These are phyloP conservation scores for Poeciliopsis infans DNA, from an alignment of 2,797 vertebrate genomes.

Conservation along the genomic window DNA sequence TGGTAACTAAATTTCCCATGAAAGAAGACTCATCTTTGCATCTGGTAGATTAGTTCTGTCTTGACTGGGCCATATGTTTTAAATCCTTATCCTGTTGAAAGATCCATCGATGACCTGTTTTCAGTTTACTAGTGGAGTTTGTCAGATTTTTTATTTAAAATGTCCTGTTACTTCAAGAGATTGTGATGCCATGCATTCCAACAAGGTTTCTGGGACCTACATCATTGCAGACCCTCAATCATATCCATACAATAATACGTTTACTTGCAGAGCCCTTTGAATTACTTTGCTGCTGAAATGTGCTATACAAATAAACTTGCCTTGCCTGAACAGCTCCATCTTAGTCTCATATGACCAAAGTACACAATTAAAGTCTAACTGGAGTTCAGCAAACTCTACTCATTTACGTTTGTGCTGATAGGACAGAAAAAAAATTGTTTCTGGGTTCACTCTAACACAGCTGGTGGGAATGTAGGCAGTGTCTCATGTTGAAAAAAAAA, in stretches of 20 bases:
- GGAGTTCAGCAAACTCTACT: neutral
- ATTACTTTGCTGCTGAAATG: neutral
- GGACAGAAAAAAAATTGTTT: neutral
- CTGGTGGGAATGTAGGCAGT: neutral
- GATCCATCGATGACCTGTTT: neutral
- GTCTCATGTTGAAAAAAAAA: neutral
- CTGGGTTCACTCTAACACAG: neutral
- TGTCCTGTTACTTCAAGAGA: neutral
- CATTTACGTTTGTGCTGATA: neutral
- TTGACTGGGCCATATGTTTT: neutral
- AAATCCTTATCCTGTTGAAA: neutral
- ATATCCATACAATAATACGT: neutral
- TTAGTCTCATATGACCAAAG: neutral
- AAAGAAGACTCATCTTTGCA: neutral
- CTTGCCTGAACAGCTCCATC: slow-evolving; percentile 1
- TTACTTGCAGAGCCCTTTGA: neutral
- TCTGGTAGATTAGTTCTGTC: neutral
- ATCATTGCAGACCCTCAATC: neutral
- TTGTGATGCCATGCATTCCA: neutral
- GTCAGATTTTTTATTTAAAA: neutral
- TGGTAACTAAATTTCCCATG: neutral
- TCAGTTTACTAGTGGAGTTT: too few species aligned
- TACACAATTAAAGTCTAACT: neutral
- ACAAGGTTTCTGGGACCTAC: neutral
- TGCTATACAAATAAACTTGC: neutral